Evolutionary conservation across 2,888 invertebrate genomes (phyloP).

Genomic region (Tyria jacobaeae): DNA sequence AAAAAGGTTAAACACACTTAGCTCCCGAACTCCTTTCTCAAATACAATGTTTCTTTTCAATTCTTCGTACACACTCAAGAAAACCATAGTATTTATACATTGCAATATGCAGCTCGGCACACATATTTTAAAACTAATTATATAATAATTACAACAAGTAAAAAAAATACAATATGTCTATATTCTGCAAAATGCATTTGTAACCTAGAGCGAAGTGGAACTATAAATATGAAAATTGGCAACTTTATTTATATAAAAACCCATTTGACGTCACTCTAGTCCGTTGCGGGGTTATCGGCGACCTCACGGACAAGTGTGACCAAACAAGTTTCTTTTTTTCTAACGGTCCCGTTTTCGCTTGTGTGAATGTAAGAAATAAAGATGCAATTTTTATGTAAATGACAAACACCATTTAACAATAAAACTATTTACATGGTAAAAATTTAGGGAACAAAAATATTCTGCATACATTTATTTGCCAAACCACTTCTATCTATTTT

Average conservation of each 20-base stretch:
- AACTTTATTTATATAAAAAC: conserved; percentile 15
- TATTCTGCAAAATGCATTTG: conserved; percentile 32
- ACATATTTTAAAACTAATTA: conserved; percentile 5
- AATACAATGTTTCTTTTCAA: conserved; percentile 9
- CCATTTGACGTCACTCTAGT: no score
- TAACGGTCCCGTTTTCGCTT: background rate
- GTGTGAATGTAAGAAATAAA: background rate
- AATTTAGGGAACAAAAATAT: conserved; percentile 32
- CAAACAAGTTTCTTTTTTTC: background rate
- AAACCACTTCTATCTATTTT: background rate
- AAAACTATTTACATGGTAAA: conserved; percentile 29
- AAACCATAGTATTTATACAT: conserved; percentile 1
- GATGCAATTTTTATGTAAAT: background rate
- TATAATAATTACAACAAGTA: conserved; percentile 33
- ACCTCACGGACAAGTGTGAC: background rate
- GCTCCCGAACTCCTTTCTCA: conserved; percentile 6
- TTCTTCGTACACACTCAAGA: background rate
- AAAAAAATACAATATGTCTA: conserved; percentile 27
- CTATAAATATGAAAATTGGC: no score
- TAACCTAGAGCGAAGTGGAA: conserved; percentile 22
- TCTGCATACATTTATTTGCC: background rate
- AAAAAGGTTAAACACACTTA: background rate
- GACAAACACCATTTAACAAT: conserved; percentile 26
- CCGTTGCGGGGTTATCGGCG: background rate
- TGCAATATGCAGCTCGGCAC: background rate